Percentiles rank a stretch among this genome's conserved stretches.
phyloP scores from a whole-genome alignment of 2,113 vertebrate genomes.

The Lycaon pictus region DNA sequence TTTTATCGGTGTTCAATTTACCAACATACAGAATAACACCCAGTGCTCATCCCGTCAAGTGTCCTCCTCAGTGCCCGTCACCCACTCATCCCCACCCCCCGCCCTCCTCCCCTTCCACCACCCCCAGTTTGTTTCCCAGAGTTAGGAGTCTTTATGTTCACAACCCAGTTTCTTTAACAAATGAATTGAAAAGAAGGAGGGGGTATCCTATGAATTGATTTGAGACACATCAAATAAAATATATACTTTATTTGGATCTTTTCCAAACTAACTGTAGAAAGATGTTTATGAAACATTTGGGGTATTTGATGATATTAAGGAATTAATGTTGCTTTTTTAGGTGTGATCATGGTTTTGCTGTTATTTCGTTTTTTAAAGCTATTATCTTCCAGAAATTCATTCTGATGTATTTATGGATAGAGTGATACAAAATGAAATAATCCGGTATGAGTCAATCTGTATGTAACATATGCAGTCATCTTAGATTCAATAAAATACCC shows the following conservation, averaged over 20 bases:
- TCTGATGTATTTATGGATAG: not conserved
- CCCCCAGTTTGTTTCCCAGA: too few species aligned
- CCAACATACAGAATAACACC: too few species aligned
- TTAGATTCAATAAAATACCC: not conserved
- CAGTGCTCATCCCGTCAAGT: too few species aligned
- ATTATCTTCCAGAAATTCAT: constrained; percentile 10
- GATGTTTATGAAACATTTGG: not conserved
- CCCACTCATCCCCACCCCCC: too few species aligned
- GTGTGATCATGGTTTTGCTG: not conserved
- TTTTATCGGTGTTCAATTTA: too few species aligned
- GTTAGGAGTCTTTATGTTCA: not conserved
- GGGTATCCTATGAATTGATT: not conserved
- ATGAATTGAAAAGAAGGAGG: not conserved
- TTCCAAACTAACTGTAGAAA: not conserved
- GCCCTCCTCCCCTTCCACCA: too few species aligned
- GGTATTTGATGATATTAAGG: not conserved
- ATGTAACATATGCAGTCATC: not conserved
- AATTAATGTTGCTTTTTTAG: constrained; percentile 18
- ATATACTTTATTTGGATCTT: not conserved
- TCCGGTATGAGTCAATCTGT: not conserved
- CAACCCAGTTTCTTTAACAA: not conserved
- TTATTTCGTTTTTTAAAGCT: constrained; percentile 27
- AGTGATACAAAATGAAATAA: not conserved
- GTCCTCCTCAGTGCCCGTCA: too few species aligned
- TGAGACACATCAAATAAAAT: not conserved